These are phyloP conservation scores for Andricus quercusramuli DNA, from an alignment of 2,888 invertebrate genomes.

Conservation along the genomic window DNA sequence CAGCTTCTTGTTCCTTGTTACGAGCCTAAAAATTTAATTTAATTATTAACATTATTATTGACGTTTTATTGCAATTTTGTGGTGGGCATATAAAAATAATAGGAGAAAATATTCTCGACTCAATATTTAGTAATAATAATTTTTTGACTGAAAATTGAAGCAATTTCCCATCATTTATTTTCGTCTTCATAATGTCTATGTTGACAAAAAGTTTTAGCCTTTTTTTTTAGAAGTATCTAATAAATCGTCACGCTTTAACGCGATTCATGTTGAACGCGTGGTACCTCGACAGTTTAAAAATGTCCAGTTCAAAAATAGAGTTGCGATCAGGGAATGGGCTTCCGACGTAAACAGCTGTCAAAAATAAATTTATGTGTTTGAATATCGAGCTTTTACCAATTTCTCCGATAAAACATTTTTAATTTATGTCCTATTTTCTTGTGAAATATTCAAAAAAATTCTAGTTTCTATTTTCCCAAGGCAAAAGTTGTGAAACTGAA, in stretches of 20 bases:
- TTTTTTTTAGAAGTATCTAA: not conserved
- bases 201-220: not conserved
- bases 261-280: slow-evolving; percentile 8
- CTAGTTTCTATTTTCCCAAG: too few species aligned
- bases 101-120: too few species aligned
- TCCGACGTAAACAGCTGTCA: slow-evolving; percentile 46
- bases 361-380: slow-evolving; percentile 7
- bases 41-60: not conserved
- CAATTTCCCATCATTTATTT: too few species aligned
- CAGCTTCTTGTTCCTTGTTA: slow-evolving; percentile 94
- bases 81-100: too few species aligned
- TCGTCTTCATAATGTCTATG: too few species aligned
- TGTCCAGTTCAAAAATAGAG: slow-evolving; percentile 63
- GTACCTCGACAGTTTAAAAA: slow-evolving; percentile 54
- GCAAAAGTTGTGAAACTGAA: too few species aligned
- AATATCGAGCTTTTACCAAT: slow-evolving; percentile 8
- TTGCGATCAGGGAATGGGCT: slow-evolving; percentile 46
- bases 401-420: not conserved
- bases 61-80: not conserved
- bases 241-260: not conserved
- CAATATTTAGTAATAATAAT: too few species aligned
- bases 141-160: too few species aligned
- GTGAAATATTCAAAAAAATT: too few species aligned
- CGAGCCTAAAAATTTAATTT: slow-evolving; percentile 82
- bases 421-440: too few species aligned